Conservation (phyloP, 35 echinoderm and acorn worm species). For the Lytechinus pictus region DNA sequence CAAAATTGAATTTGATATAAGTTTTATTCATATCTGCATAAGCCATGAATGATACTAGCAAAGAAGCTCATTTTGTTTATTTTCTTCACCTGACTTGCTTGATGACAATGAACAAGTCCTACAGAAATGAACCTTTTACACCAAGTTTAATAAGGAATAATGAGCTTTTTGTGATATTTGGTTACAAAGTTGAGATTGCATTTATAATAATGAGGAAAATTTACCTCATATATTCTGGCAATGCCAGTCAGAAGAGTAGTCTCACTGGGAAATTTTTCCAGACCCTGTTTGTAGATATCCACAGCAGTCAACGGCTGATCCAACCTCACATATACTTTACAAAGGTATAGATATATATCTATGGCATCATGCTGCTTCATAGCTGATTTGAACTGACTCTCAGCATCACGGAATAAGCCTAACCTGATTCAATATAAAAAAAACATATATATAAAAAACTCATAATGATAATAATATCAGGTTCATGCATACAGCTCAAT, state of each 20-base stretch:
- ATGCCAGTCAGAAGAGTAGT: slow-evolving; percentile 93
- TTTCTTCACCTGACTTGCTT: not conserved
- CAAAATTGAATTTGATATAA: no score
- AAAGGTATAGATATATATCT: slow-evolving; percentile 92
- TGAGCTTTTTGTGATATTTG: not conserved
- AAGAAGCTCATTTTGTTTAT: not conserved
- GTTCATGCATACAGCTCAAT: no score
- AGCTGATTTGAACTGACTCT: slow-evolving; percentile 96
- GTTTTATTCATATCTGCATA: not conserved
- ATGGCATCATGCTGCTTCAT: slow-evolving; percentile 88
- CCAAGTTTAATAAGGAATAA: not conserved
- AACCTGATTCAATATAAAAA: slow-evolving; percentile 53
- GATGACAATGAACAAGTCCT: not conserved
- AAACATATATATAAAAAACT: not conserved
- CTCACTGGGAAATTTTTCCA: slow-evolving; percentile 92
- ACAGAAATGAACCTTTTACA: not conserved
- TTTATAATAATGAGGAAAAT: slow-evolving; percentile 80
- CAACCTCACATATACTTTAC: slow-evolving; percentile 93
- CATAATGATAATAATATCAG: no score
- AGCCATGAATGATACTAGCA: not conserved
- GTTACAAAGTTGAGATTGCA: slow-evolving; percentile 39
- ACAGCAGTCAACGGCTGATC: slow-evolving; percentile 95
- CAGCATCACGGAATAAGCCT: slow-evolving; percentile 92
- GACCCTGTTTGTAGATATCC: slow-evolving; percentile 87
- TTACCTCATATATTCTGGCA: slow-evolving; percentile 99